A percentile compares a stretch with the other conserved stretches of the same genome.
phyloP scores from a whole-genome alignment of 2,113 vertebrate species.

The Scomber scombrus region DNA sequence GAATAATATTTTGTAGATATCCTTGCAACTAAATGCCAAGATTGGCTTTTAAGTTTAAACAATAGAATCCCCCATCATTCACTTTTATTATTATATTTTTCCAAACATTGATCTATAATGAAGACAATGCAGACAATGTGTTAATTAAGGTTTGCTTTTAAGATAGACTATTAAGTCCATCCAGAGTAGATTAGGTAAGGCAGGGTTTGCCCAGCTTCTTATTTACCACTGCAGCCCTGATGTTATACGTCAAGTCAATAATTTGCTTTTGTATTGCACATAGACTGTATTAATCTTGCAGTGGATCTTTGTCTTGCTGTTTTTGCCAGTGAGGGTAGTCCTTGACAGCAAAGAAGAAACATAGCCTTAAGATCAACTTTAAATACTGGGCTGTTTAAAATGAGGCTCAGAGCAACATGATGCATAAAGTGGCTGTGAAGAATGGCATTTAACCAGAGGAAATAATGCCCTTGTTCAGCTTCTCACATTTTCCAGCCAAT shows the following conservation, averaged over 20 bases:
- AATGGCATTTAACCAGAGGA: conserved; percentile 11
- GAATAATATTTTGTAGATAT: too few species aligned
- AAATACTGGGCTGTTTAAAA: conserved; percentile 12
- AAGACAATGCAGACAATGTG: too few species aligned
- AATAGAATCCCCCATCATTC: too few species aligned
- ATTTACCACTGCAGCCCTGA: neutral
- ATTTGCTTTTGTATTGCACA: neutral
- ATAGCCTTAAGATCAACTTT: conserved; percentile 17
- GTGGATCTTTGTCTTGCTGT: neutral
- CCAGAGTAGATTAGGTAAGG: too few species aligned
- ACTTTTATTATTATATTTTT: too few species aligned
- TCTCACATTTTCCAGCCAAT: neutral
- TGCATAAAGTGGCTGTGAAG: conserved; percentile 5
- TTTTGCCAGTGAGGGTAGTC: neutral
- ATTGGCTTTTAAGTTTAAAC: too few species aligned
- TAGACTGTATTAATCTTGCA: conserved; percentile 7
- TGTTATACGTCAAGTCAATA: neutral
- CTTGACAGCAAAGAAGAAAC: conserved; percentile 25
- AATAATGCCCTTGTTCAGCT: conserved; percentile 19
- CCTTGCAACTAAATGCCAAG: too few species aligned
- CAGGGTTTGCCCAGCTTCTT: too few species aligned
- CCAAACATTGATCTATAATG: too few species aligned
- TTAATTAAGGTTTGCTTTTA: too few species aligned
- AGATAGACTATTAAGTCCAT: too few species aligned
- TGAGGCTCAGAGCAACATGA: conserved; percentile 5